These are phyloP conservation scores for Branchellion lobata DNA, from an alignment of 2,888 invertebrate species.

Conservation along the genomic window DNA sequence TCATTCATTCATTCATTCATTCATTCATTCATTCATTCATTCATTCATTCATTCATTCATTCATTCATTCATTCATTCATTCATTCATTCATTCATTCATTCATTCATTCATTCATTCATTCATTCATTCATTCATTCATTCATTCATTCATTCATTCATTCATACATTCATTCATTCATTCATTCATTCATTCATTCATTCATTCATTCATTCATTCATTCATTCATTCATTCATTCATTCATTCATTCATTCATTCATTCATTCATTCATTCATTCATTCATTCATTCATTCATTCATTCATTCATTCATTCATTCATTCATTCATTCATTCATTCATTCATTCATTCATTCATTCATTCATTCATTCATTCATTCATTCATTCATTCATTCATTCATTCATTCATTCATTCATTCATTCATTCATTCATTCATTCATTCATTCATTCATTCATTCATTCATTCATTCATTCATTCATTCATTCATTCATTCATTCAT, in stretches of 20 bases:
- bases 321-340: conserved; percentile 15
- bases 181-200: conserved; percentile 15
- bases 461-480: conserved; percentile 14
- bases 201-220: background rate
- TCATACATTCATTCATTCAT: background rate
- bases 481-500: background rate
- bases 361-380: background rate
- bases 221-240: background rate
- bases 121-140: conserved; percentile 15
- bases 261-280: conserved; percentile 2
- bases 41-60: conserved; percentile 14
- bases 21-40: background rate
- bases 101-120: background rate
- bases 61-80: background rate
- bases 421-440: background rate
- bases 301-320: background rate
- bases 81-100: background rate
- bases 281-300: conserved; percentile 6
- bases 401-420: conserved; percentile 8
- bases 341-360: conserved; percentile 2
- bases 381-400: conserved; percentile 10
- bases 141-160: background rate
- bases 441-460: background rate
- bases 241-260: conserved; percentile 10
- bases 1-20: conserved; percentile 1